Percentiles rank a stretch among this genome's conserved stretches.
Evolutionary conservation across 2,113 vertebrate genomes (phyloP).

Genomic region (Egretta garzetta): DNA sequence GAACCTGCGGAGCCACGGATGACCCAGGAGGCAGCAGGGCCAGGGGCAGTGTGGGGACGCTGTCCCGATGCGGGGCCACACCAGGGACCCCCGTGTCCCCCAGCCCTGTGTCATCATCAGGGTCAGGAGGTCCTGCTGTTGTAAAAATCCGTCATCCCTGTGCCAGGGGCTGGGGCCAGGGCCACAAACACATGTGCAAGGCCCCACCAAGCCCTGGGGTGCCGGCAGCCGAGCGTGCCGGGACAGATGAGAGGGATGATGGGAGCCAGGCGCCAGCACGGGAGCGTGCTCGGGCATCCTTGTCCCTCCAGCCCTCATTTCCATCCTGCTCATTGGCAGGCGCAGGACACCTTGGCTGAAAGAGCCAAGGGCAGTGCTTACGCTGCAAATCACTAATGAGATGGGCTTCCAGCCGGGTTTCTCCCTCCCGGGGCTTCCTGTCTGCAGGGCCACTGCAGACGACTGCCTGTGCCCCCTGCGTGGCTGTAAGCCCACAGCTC

Average conservation of each 20-base stretch:
- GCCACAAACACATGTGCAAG: rapidly evolving
- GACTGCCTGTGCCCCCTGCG: neutral
- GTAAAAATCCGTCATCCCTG: neutral
- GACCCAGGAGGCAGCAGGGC: neutral
- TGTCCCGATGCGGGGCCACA: neutral
- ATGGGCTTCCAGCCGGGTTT: neutral
- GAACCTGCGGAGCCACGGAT: neutral
- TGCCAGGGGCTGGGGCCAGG: neutral
- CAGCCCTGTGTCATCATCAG: neutral
- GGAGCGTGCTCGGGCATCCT: neutral
- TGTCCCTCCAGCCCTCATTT: neutral
- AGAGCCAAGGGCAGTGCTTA: neutral
- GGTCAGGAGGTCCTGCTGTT: neutral
- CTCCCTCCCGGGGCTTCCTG: neutral
- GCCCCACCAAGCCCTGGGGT: rapidly evolving
- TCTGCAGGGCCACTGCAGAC: neutral
- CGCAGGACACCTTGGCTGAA: neutral
- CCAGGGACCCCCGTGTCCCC: neutral
- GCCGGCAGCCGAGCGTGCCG: rapidly evolving
- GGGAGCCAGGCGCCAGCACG: rapidly evolving
- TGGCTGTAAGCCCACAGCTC: neutral
- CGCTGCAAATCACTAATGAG: neutral
- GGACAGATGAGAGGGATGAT: neutral
- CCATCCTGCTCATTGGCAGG: neutral
- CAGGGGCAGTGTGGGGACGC: neutral